Evolutionary conservation across 2,113 vertebrate genomes (phyloP).

Genomic region (Xenopus borealis): DNA sequence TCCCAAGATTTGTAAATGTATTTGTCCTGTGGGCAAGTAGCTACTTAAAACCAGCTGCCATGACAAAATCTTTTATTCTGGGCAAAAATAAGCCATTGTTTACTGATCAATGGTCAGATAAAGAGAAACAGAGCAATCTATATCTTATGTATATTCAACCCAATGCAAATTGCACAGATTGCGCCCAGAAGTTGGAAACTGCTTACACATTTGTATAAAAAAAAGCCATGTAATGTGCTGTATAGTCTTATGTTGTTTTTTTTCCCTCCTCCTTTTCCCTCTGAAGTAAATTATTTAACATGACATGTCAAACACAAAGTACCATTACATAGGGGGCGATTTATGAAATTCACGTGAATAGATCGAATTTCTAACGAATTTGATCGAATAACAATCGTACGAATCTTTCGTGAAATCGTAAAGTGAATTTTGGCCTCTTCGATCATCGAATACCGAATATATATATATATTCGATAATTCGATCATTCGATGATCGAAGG

Average conservation of each 20-base stretch:
- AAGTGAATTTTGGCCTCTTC: no score
- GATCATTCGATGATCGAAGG: no score
- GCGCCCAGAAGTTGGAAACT: slow-evolving; percentile 22
- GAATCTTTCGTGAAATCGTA: no score
- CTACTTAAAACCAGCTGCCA: slow-evolving; percentile 45
- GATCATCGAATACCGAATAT: no score
- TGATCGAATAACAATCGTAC: no score
- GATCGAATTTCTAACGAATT: no score
- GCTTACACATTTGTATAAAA: slow-evolving; percentile 11
- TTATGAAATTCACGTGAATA: no score
- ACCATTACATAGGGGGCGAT: no score
- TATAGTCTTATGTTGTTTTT: not conserved
- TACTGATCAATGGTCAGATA: slow-evolving; percentile 41
- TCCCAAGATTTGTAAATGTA: slow-evolving; percentile 43
- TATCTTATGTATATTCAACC: slow-evolving; percentile 31
- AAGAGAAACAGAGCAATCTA: slow-evolving; percentile 25
- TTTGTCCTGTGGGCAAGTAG: slow-evolving; percentile 45
- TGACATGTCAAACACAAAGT: no score
- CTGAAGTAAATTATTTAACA: no score
- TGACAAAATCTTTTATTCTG: slow-evolving; percentile 43
- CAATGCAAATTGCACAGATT: slow-evolving; percentile 34
- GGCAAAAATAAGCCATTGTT: slow-evolving; percentile 43
- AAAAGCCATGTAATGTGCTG: slow-evolving; percentile 4
- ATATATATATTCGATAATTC: no score
- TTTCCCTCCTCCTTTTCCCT: no score